Evolutionary conservation across 2,797 vertebrate genomes (phyloP).

Genomic region (Catharus ustulatus): DNA sequence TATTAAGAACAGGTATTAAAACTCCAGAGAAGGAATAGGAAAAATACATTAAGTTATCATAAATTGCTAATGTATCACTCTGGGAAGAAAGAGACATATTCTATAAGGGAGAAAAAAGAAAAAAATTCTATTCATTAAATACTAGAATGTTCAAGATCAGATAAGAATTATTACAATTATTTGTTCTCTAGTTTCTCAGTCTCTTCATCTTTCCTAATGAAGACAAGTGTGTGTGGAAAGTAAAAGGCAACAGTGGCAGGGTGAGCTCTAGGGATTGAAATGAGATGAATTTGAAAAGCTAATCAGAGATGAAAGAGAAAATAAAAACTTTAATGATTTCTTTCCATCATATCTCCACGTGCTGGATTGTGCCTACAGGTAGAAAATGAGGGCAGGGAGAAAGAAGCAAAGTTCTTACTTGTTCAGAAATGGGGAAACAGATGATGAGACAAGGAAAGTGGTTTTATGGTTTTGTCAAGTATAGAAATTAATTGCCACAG

Average conservation of each 20-base stretch:
- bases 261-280: neutral
- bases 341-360: neutral
- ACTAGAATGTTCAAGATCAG: neutral
- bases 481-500: neutral
- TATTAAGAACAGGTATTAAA: neutral
- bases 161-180: neutral
- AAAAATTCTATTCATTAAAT: neutral
- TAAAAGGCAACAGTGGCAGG: neutral
- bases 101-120: rapidly evolving
- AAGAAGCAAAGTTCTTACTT: neutral
- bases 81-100: neutral
- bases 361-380: neutral
- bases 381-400: neutral
- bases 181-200: neutral
- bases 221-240: neutral
- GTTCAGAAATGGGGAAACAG: neutral
- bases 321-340: neutral
- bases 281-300: neutral
- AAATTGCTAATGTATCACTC: neutral
- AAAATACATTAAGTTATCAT: neutral
- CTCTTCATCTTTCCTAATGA: neutral
- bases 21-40: neutral
- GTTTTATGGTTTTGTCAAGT: neutral
- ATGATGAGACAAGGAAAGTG: neutral
- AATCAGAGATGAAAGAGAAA: neutral